Evolutionary conservation across 1,140 invertebrate species (phyloP).

Genomic region (Drosophila elegans): DNA sequence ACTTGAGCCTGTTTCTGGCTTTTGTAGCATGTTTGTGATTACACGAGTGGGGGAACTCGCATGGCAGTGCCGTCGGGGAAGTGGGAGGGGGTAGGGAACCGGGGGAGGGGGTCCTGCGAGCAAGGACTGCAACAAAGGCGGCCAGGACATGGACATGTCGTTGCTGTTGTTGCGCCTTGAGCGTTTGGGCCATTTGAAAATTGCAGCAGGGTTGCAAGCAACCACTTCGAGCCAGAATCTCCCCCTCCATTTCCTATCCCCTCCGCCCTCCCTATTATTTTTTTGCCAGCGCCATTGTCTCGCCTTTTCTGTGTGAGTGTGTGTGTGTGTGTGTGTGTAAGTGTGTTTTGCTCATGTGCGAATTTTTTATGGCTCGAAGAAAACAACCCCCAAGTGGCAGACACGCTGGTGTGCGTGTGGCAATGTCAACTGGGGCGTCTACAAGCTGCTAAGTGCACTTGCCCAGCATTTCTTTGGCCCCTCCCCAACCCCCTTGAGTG

Average conservation of each 20-base stretch:
- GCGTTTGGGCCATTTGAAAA: conserved; percentile 82
- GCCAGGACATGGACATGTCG: conserved; percentile 71
- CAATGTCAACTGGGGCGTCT: conserved; percentile 82
- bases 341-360: conserved; percentile 67
- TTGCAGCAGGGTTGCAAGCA: conserved; percentile 61
- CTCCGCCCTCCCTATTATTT: neutral
- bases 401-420: conserved; percentile 43
- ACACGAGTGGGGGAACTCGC: conserved; percentile 28
- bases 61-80: neutral
- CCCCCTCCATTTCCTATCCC: neutral
- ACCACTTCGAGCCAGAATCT: conserved; percentile 58
- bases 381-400: conserved; percentile 77
- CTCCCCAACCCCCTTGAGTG: neutral
- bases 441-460: conserved; percentile 81
- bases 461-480: conserved; percentile 66
- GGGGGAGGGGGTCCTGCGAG: conserved; percentile 1
- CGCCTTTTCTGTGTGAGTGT: conserved; percentile 7
- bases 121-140: conserved; percentile 56
- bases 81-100: neutral
- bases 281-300: conserved; percentile 64
- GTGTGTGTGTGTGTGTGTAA: conserved; percentile 11
- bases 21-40: conserved; percentile 82
- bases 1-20: conserved; percentile 77
- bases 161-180: conserved; percentile 65
- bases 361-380: conserved; percentile 73